These are phyloP conservation scores for Eleginops maclovinus DNA, from an alignment of 2,113 vertebrate species.

Conservation along the genomic window DNA sequence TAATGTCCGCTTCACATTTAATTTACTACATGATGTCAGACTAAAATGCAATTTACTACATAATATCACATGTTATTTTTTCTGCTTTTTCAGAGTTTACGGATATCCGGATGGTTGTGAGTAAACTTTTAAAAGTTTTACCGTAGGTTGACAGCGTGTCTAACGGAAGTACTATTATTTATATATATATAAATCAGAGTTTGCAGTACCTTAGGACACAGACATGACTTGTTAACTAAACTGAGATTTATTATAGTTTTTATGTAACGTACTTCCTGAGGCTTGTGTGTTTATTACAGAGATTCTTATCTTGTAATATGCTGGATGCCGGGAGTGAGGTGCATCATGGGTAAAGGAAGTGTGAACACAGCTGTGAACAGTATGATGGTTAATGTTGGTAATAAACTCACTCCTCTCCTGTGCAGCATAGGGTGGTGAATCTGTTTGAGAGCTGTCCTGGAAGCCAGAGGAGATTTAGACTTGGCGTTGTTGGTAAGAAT, in stretches of 20 bases:
- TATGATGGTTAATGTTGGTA: not conserved
- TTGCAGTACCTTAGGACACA: too few relatives aligned
- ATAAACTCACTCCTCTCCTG: not conserved
- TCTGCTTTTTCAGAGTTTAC: constrained; percentile 36
- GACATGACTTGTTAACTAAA: too few relatives aligned
- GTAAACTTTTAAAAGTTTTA: not conserved
- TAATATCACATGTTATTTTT: not conserved
- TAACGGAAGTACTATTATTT: too few relatives aligned
- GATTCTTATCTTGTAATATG: too few relatives aligned
- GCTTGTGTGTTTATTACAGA: too few relatives aligned
- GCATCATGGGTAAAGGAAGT: constrained; percentile 25
- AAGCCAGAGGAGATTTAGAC: constrained; percentile 43
- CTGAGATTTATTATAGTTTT: too few relatives aligned
- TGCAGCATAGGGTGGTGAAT: constrained; percentile 53
- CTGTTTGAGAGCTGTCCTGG: constrained; percentile 34
- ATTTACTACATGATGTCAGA: too few relatives aligned
- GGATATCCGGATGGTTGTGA: constrained; percentile 45
- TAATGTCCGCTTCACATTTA: too few relatives aligned
- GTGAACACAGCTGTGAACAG: not conserved
- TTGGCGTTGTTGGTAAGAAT: constrained; percentile 61
- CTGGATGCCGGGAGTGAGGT: not conserved
- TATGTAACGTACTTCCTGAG: too few relatives aligned
- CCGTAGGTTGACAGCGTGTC: not conserved
- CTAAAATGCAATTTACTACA: too few relatives aligned
- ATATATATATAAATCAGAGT: too few relatives aligned